phyloP scores from a whole-genome alignment of 2,113 vertebrate genomes.

The Centrocercus urophasianus region DNA sequence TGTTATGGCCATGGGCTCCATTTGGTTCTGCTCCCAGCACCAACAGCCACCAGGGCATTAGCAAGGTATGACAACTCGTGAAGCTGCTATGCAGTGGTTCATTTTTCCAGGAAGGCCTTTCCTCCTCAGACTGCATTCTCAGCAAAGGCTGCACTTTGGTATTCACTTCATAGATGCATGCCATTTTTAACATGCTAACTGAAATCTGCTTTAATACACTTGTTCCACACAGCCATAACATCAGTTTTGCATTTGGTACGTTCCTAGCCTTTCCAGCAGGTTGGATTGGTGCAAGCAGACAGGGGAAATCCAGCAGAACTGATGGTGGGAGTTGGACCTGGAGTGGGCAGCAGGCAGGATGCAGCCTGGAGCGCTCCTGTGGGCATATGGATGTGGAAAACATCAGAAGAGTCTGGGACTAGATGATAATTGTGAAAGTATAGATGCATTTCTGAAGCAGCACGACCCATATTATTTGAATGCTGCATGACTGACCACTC shows the following conservation, averaged over 20 bases:
- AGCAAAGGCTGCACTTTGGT: not conserved
- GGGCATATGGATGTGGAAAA: not conserved
- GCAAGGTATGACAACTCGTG: accelerated
- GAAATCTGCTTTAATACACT: not conserved
- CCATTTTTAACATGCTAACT: not conserved
- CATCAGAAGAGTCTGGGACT: not conserved
- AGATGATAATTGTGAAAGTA: not conserved
- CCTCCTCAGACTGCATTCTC: accelerated
- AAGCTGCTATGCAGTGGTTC: accelerated
- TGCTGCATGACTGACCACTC: not conserved
- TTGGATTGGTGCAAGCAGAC: not conserved
- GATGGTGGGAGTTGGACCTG: not conserved
- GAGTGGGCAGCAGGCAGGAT: not conserved
- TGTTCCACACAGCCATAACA: too few relatives aligned
- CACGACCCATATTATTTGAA: not conserved
- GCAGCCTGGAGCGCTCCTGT: not conserved
- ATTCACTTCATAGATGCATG: not conserved
- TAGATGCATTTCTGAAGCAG: not conserved
- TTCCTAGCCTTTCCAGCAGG: too few relatives aligned
- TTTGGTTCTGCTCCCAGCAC: too few relatives aligned
- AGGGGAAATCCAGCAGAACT: not conserved
- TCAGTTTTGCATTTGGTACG: not conserved
- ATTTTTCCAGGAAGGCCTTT: accelerated
- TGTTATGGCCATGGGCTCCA: not conserved
- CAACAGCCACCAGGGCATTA: accelerated